Evolutionary conservation across 2,888 invertebrate genomes (phyloP).

Genomic region (Cryptocephalus primarius): DNA sequence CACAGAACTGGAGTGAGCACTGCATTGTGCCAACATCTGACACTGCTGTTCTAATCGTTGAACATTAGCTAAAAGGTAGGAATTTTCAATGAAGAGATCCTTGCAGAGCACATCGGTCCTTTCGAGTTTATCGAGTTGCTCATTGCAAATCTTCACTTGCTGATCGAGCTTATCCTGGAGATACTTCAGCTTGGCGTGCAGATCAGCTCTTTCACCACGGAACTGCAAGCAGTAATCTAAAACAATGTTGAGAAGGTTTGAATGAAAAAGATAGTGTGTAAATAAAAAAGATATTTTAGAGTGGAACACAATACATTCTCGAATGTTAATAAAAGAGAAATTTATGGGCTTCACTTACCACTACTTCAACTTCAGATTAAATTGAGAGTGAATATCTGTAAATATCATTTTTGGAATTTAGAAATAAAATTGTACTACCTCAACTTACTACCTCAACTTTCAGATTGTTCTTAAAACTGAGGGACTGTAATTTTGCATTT

Average conservation of each 20-base stretch:
- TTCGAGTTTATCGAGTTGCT: conserved; percentile 56
- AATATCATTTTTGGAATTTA: too few relatives aligned
- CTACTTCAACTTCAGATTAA: too few relatives aligned
- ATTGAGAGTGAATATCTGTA: too few relatives aligned
- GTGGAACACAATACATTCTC: not conserved
- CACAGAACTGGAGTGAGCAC: conserved; percentile 20
- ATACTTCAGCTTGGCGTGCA: conserved; percentile 41
- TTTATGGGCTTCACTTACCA: too few relatives aligned
- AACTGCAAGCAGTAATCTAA: conserved; percentile 46
- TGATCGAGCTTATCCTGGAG: conserved; percentile 45
- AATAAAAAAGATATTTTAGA: not conserved
- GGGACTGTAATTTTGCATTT: too few relatives aligned
- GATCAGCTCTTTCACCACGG: conserved; percentile 42
- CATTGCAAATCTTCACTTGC: conserved; percentile 42
- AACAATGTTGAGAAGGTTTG: conserved; percentile 8
- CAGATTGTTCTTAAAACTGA: too few relatives aligned
- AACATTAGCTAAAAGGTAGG: conserved; percentile 57
- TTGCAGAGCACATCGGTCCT: conserved; percentile 67
- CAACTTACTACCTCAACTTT: too few relatives aligned
- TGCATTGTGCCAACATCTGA: conserved; percentile 38
- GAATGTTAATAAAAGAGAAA: too few relatives aligned
- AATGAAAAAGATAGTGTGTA: conserved; percentile 2
- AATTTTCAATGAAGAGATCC: conserved; percentile 77
- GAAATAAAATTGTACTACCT: too few relatives aligned
- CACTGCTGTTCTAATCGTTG: conserved; percentile 47